Evolutionary conservation across 1,140 invertebrate species (phyloP), one percentile per base, ranked within the genome.

Genomic region (Lutraria rhynchaena): DNA sequence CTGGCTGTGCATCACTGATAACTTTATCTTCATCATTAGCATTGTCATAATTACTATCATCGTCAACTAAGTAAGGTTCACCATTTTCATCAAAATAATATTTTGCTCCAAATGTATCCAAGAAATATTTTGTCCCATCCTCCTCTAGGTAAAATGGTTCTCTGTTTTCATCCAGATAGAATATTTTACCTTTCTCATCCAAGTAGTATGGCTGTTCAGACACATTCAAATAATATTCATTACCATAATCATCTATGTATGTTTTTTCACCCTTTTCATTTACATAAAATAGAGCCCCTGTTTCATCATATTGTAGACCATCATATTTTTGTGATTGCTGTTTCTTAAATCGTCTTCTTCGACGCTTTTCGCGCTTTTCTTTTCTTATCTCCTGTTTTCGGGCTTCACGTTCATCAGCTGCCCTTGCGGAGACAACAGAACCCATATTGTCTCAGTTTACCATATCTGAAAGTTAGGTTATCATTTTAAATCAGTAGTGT

Each of bases 71-170:
- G 44, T 37, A 63, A 17, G 51, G 55, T 13, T 63, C 41, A 19
- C 61, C 58, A n/a, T 77, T 67, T 31, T 77, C 29, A 55, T 77
- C 44, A 27, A 77, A 53, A 55, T 65, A 77, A 46, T 60, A 41
- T 19, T 35, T 65, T 4, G 65, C 27, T 3, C 74, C 74, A 9
- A 22, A 19, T 19, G 15, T 41, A 19, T 63, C 60, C 0, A 67
- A 13, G 29, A 33, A 53, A 67, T 46, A 51, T 51, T 37, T 44
- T 15, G 46, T 13, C 1, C 58, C 60, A 31, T 65, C 22, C 27
- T 53, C 46, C 27, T 77, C 74, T 2, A 77, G 33, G 29, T 77
- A 53, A 31, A 31, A 77, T 22, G 74, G 58, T 33, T 49, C 58
- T 17, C 74, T 57, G 22, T 65, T 61, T 60, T 77, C 74, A 77